Conservation (phyloP, 2,888 invertebrate species). For the Bombylius discolor region DNA sequence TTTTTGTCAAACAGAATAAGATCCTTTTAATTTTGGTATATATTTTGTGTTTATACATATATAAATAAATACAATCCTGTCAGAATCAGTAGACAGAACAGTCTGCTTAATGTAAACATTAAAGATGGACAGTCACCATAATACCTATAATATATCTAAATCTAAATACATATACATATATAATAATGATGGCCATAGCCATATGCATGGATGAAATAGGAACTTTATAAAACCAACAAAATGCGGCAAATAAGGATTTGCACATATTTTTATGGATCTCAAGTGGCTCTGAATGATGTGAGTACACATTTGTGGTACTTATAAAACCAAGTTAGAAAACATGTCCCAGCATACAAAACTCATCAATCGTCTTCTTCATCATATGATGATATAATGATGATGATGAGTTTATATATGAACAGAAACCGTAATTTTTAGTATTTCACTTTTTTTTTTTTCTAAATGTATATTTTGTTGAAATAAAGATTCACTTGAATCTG, state of each 20-base stretch:
- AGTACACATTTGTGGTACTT: neutral
- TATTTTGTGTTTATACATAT: neutral
- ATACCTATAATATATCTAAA: neutral
- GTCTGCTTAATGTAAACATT: slow-evolving; percentile 4
- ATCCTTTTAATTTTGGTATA: neutral
- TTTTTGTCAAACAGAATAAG: too few relatives aligned
- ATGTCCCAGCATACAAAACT: slow-evolving; percentile 5
- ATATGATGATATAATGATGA: neutral
- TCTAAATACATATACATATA: neutral
- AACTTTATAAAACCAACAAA: slow-evolving; percentile 7
- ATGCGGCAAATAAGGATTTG: slow-evolving; percentile 9
- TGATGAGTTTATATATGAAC: too few relatives aligned
- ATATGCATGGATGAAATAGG: slow-evolving; percentile 2
- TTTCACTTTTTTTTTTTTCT: too few relatives aligned
- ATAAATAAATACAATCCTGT: neutral
- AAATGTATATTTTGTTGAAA: too few relatives aligned
- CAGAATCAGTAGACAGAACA: slow-evolving; percentile 4
- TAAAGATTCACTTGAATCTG: neutral
- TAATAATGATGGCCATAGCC: neutral
- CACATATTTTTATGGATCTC: slow-evolving; percentile 8
- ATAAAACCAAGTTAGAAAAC: neutral
- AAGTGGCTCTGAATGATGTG: slow-evolving; percentile 6
- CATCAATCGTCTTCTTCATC: neutral
- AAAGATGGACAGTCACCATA: neutral
- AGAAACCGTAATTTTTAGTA: too few relatives aligned